Evolutionary conservation across 53 echinoderm and acorn worm genomes (phyloP).

Genomic region (Zoroaster sp.): DNA sequence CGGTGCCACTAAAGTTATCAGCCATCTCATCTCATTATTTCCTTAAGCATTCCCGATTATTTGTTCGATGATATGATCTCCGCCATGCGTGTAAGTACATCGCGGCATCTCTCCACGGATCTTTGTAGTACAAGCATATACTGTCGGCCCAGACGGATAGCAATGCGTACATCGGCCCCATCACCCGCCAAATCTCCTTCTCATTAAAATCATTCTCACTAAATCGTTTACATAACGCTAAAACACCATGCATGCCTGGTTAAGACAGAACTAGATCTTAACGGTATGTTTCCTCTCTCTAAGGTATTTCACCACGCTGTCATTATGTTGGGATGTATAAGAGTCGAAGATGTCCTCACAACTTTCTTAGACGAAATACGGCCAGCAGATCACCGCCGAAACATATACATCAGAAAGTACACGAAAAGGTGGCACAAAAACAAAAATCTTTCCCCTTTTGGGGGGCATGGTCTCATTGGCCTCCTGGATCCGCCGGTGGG

Average conservation of each 20-base stretch:
- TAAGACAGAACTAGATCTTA: neutral
- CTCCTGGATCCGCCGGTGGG: too few relatives aligned
- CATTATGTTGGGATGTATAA: neutral
- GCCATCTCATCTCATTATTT: neutral
- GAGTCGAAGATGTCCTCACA: slow-evolving; percentile 17
- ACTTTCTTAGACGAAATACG: neutral
- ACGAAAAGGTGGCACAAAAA: neutral
- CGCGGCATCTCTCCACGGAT: neutral
- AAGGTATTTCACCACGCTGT: slow-evolving; percentile 25
- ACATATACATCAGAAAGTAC: slow-evolving; percentile 2
- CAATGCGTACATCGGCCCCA: neutral
- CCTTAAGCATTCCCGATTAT: neutral
- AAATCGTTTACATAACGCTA: slow-evolving; percentile 16
- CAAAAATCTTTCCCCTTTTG: too few relatives aligned
- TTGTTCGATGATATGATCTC: slow-evolving; percentile 10
- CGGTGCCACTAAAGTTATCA: too few relatives aligned
- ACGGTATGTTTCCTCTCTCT: neutral
- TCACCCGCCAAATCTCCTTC: neutral
- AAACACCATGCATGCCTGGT: neutral
- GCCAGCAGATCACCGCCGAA: neutral
- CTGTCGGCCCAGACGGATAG: neutral
- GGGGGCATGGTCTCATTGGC: neutral
- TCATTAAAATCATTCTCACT: slow-evolving; percentile 16
- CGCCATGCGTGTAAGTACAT: slow-evolving; percentile 16
- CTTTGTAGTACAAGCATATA: neutral